Base-by-base conservation (phyloP, 2,113 vertebrate genomes). In the Vimba vimba region DNA sequence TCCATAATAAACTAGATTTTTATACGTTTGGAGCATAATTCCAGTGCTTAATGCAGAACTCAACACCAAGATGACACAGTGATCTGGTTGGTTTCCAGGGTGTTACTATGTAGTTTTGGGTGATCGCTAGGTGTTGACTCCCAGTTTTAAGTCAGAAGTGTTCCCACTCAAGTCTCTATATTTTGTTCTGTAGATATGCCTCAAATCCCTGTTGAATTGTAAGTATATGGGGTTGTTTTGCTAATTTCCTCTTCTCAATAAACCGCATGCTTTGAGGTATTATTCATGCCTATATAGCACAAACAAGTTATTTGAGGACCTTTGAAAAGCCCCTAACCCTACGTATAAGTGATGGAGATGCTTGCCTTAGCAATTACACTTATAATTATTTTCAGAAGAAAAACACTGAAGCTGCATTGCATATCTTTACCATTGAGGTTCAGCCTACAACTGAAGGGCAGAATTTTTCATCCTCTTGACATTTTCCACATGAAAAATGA, bases 401-500 rank as follows among this genome's bases (percentile, higher is more conserved):
- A 43, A 71, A n/a, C 68, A n/a, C 36, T 0, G 21, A 71, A 43
- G 12, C 36, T 71, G 9, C 60, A 30, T 19, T 47, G 82, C 17
- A 74, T 50, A 25, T 64, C 17, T 57, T 25, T 85, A 57, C 27
- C 74, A 64, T n/a, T 52, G 60, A 64, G 71, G 5, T 84, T 55
- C 27, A 50, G 25, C 27, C 7, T 19, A 19, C 71, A 39, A 60
- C 45, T 25, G 3, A 75, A 64, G 27, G 17, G 25, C 25, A 62
- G 27, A 45, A 55, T 25, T 81, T 25, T 19, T 84, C 55, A 64
- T 66, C 17, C 60, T 87, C 9, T n/a, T 60, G 66, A 60, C 17
- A 36, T 79, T 79, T 79, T 83, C 73, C 73, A 25, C n/a, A 78
- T 68, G 50, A 68, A 36, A 79, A 33, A 73, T 78, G 25, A 78